Percentiles rank a stretch among this genome's conserved stretches.
Conservation (phyloP, 2,113 vertebrate genomes). For the Corynorhinus townsendii region DNA sequence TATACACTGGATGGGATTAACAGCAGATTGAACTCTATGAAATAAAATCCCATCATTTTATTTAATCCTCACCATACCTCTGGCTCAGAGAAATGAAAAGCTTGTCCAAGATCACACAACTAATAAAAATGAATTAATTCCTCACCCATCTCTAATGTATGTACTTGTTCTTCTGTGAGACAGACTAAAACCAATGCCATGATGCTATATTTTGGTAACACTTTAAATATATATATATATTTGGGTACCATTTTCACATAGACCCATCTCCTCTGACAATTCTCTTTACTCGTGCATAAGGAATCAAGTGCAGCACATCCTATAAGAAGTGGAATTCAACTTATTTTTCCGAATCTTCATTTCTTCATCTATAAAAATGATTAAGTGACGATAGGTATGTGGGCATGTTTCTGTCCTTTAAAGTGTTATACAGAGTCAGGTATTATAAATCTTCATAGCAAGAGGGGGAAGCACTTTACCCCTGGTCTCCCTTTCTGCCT, state of each 20-base stretch:
- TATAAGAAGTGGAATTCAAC: not conserved
- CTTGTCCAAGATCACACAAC: not conserved
- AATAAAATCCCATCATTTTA: slow-evolving; percentile 1
- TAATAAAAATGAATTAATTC: not conserved
- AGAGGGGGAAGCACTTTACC: not conserved
- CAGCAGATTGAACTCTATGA: not conserved
- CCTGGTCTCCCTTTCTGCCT: not conserved
- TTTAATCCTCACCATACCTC: not conserved
- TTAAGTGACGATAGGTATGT: not conserved
- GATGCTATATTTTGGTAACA: not conserved
- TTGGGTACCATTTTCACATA: not conserved
- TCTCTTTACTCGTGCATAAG: not conserved
- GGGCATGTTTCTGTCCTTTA: not conserved
- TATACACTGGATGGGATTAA: not conserved
- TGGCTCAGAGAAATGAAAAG: not conserved
- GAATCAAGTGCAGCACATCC: not conserved
- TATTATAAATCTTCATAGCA: not conserved
- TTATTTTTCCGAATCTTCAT: not conserved
- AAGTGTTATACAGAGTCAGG: not conserved
- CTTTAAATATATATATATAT: not conserved
- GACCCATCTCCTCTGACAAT: not conserved
- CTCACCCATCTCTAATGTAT: not conserved
- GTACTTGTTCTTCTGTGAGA: not conserved
- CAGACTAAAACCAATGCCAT: not conserved
- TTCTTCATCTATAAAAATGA: not conserved